Evolutionary conservation across 2,113 vertebrate species (phyloP).

Genomic region (Pseudonaja textilis): DNA sequence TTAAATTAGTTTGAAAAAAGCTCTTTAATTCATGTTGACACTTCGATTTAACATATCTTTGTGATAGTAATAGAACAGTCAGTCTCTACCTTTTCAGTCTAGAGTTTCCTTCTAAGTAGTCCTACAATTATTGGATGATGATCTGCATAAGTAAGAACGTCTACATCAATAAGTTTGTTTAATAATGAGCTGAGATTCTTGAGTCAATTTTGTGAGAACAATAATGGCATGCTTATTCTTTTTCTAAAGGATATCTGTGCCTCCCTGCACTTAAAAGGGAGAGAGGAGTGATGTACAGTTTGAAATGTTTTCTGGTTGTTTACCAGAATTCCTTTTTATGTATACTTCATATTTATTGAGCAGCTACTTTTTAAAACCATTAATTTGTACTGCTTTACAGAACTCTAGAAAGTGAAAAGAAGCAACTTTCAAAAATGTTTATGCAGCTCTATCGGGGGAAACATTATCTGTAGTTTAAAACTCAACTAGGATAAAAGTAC

Average conservation of each 20-base stretch:
- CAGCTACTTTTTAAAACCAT: slow-evolving; percentile 18
- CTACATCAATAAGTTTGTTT: neutral
- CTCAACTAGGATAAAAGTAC: neutral
- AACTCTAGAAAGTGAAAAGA: slow-evolving; percentile 12
- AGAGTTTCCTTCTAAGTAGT: neutral
- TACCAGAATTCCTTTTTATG: neutral
- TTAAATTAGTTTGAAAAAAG: neutral
- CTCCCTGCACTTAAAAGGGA: neutral
- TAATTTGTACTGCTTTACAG: slow-evolving; percentile 34
- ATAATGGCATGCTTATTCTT: neutral
- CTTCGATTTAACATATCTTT: neutral
- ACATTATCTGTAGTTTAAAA: neutral
- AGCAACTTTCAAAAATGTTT: neutral
- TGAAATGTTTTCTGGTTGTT: neutral
- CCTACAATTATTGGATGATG: neutral
- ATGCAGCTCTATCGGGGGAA: neutral
- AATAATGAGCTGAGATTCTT: neutral
- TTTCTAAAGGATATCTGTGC: neutral
- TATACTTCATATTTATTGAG: neutral
- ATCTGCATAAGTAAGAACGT: neutral
- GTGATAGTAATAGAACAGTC: neutral
- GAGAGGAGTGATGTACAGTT: neutral
- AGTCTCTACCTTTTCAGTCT: neutral
- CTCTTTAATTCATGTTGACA: neutral
- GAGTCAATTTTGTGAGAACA: neutral